Conservation (phyloP, 2,113 vertebrate genomes). For the Aramus guarauna region DNA sequence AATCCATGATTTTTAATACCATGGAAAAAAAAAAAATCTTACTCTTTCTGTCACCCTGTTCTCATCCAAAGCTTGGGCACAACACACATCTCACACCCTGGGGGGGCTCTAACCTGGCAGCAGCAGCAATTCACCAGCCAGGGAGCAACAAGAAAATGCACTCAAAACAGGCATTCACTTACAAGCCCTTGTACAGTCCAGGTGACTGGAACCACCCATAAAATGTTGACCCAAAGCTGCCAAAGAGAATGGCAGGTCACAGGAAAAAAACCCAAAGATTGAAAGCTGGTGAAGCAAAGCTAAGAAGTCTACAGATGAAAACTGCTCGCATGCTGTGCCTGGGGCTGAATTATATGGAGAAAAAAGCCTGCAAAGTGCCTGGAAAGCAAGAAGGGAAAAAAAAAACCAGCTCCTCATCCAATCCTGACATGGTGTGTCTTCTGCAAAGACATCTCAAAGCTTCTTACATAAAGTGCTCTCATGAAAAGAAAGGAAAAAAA, state of each 20-base stretch:
- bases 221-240: background rate
- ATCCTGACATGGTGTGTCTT: background rate
- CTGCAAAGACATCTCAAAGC: background rate
- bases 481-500: no score
- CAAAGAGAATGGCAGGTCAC: background rate
- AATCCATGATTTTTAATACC: background rate
- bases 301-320: background rate
- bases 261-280: background rate
- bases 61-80: background rate
- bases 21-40: background rate
- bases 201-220: background rate
- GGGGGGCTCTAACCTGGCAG: background rate
- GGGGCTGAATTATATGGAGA: background rate
- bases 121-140: background rate
- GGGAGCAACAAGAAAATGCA: background rate
- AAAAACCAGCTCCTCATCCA: background rate
- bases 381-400: background rate
- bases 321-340: background rate
- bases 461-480: background rate
- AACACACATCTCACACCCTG: background rate
- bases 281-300: background rate
- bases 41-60: background rate
- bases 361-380: background rate
- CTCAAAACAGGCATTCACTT: background rate
- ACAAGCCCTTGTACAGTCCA: background rate